Evolutionary conservation across 2,888 invertebrate species (phyloP), one percentile per base, ranked within the genome.

Genomic region (Nymphalis polychloros): DNA sequence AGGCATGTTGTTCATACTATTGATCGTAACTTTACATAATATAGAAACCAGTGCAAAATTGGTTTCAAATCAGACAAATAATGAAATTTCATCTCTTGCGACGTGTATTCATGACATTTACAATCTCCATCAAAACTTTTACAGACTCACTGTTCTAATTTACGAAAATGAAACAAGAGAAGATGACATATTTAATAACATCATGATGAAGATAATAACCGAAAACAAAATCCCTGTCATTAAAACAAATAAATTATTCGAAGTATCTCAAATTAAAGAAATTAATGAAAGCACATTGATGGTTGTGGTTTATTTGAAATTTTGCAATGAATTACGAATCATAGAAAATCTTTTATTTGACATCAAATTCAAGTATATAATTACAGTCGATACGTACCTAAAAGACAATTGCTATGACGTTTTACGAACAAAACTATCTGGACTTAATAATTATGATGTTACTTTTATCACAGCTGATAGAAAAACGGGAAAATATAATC

Each of bases 391-490:
- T 41, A n/a, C 46, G 7, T 23, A 23, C 49, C 8, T 55, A 55
- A 8, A 50, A n/a, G 31, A 62, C 16, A 20, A n/a, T 10, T 72
- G 72, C 13, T 23, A 64, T 47, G n/a, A 46, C 13, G 10, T 73
- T 46, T 60, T 84, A n/a, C 41, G 75, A 62, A 63, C 68, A 27
- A 74, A 81, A 57, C 78, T 77, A 46, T 65, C 70, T 2, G 47
- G 64, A 4, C 63, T 83, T n/a, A 74, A 77, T 23, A 72, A 75
- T 62, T 73, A 75, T 67, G 81, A 85, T 49, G 75, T 84, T 0
- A 82, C 82, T 8, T 82, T 85, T 70, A 71, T 87, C 0, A 52
- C 80, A 10, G 75, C 72, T 59, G 71, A 79, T 66, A 31, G 65
- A n/a, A 55, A 23, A 1, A 46, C 69, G 27, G 60, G 63, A 63